Conservation (phyloP, 92 coral and sea anemone genomes). For the Epizoanthus rinbou region DNA sequence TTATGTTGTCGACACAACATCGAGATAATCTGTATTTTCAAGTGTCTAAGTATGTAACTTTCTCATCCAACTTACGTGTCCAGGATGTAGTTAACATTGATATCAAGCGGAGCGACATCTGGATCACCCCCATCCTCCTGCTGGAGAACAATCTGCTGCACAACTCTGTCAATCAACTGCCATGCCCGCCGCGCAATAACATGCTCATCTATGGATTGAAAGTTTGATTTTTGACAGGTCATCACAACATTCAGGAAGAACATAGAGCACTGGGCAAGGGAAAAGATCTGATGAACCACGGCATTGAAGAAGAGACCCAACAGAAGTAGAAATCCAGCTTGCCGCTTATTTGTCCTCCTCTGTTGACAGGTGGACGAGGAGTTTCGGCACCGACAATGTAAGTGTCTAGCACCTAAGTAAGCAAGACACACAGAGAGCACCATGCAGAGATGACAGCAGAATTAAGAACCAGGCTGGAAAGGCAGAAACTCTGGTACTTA, state of each 20-base stretch:
- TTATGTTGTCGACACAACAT: neutral
- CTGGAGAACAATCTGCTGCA: slow-evolving; percentile 91
- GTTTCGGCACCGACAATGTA: neutral
- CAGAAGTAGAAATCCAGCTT: slow-evolving; percentile 19
- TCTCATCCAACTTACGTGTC: slow-evolving; percentile 75
- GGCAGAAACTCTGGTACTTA: neutral
- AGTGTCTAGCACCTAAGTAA: slow-evolving; percentile 10
- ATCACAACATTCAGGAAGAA: slow-evolving; percentile 17
- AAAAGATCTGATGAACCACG: slow-evolving; percentile 14
- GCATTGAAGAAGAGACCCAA: slow-evolving; percentile 13
- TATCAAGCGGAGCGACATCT: slow-evolving; percentile 90
- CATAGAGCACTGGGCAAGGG: slow-evolving; percentile 3
- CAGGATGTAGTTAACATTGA: slow-evolving; percentile 89
- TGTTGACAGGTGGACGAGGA: slow-evolving; percentile 13
- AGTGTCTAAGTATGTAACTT: neutral
- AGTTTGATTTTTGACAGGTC: slow-evolving; percentile 5
- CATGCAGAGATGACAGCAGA: slow-evolving; percentile 13
- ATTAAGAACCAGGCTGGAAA: neutral
- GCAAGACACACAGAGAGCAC: slow-evolving; percentile 17
- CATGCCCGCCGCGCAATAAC: slow-evolving; percentile 87
- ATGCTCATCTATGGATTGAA: slow-evolving; percentile 77
- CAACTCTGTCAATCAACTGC: slow-evolving; percentile 96
- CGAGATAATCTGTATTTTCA: neutral
- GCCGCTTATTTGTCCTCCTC: slow-evolving; percentile 12
- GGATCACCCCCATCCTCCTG: slow-evolving; percentile 98